phyloP scores from a whole-genome alignment of 2,113 vertebrate species.

The Rhinolophus ferrumequinum region DNA sequence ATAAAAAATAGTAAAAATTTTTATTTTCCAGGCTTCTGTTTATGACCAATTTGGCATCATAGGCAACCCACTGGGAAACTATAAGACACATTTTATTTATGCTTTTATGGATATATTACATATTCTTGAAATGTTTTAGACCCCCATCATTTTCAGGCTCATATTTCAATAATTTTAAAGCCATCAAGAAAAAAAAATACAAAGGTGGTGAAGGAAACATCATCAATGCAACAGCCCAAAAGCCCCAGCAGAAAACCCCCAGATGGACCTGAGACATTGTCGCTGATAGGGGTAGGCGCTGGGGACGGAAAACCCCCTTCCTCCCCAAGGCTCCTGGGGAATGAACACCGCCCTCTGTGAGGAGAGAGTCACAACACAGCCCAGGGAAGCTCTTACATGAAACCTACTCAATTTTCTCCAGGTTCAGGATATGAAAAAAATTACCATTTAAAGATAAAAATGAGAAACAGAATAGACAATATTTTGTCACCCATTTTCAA shows the following conservation, averaged over 20 bases:
- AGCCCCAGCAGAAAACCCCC: not conserved
- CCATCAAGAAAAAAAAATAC: not conserved
- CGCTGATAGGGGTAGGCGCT: not conserved
- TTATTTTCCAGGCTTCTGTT: conserved; percentile 73
- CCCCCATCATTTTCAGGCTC: not conserved
- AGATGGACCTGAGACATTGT: not conserved
- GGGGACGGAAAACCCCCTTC: not conserved
- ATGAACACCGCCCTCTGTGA: not conserved
- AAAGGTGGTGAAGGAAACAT: not conserved
- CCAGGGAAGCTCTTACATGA: not conserved
- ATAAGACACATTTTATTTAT: not conserved
- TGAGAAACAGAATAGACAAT: not conserved
- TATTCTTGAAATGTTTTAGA: not conserved
- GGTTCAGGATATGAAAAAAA: not conserved
- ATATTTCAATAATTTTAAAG: not conserved
- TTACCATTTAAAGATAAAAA: not conserved
- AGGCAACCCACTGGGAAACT: conserved; percentile 52
- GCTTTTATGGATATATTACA: not conserved
- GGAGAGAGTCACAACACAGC: not conserved
- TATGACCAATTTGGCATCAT: conserved; percentile 73
- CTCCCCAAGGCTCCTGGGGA: not conserved
- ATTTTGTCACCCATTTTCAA: not conserved
- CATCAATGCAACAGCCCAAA: not conserved
- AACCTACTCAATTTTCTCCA: not conserved
- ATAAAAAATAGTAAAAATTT: not conserved